Evolutionary conservation across 2,113 vertebrate genomes (phyloP), one percentile per base, ranked within the genome.

Genomic region (Lathamus discolor): DNA sequence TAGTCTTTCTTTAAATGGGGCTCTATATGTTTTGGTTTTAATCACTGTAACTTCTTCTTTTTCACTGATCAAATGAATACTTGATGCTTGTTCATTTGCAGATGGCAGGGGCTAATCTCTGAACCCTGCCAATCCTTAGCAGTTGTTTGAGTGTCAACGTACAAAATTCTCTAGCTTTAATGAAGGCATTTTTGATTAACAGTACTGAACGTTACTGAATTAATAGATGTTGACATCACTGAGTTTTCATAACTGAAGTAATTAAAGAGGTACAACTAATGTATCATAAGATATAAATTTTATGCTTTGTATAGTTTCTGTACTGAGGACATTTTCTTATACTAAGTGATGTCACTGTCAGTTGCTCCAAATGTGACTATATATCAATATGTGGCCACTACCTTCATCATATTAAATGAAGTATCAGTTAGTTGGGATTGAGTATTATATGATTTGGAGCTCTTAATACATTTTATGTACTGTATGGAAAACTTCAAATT

Each of bases 61-160:
- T 59, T 68, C 48, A 16, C 61, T 75, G 22, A 69, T 83, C 35
- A 70, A 10, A 75, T 52, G 57, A 92, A 44, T 13, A 13, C 48
- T 52, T 81, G 62, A 73, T 89, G 51, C 24, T 31, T 95, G 89
- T 84, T 86, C 88, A 89, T 64, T 24, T 91, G 87, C 89, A 92
- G 83, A 82, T 89, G 84, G 69, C 83, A 86, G 64, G 51, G 35
- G 4, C 57, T 82, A 2, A 27, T 67, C 55, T 86, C 57, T 91
- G 91, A 88, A 51, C 39, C 13, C 22, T 95, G 93, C 61, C 74
- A 68, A 33, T 55, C 62, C 29, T 55, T 61, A 31, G 57, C 57
- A 64, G 27, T 61, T 83, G 73, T 29, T 48, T 55, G 48, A 86
- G 55, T 2, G 2, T 82, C 43, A 49, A 10, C 11, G 46, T 86